Conservation (phyloP, 2,113 vertebrate species). For the Spea bombifrons region DNA sequence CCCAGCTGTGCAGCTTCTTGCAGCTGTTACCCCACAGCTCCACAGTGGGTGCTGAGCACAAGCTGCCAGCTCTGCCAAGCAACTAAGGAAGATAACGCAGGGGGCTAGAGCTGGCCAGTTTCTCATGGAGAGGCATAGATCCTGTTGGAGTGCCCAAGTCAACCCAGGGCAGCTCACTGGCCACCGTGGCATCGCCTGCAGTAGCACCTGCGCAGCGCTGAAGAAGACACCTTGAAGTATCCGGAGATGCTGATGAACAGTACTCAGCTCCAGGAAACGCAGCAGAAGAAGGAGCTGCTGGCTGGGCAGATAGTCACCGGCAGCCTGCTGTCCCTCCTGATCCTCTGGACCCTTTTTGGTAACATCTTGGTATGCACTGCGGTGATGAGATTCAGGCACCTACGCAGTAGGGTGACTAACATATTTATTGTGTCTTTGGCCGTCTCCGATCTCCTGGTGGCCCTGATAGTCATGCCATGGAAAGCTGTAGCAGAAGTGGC, state of each 20-base stretch:
- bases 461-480: conserved; percentile 95
- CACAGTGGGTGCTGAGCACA: not conserved
- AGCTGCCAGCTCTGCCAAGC: not conserved
- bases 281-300: conserved; percentile 39
- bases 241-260: conserved; percentile 30
- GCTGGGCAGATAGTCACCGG: conserved; percentile 73
- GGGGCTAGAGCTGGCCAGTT: not conserved
- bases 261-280: conserved; percentile 13
- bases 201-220: not conserved
- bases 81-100: not conserved
- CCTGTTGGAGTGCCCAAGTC: not conserved
- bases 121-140: conserved; percentile 16
- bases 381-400: conserved; percentile 80
- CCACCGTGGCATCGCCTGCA: not conserved
- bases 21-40: not conserved
- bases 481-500: conserved; percentile 90
- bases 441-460: conserved; percentile 87
- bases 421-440: conserved; percentile 91
- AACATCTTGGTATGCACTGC: conserved; percentile 88
- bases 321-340: conserved; percentile 78
- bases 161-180: conserved; percentile 20
- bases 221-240: conserved; percentile 11
- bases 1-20: conserved; percentile 16
- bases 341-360: conserved; percentile 88
- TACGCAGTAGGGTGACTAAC: conserved; percentile 87